These are phyloP conservation scores for Sphenopsis melanotis DNA, from an alignment of 2,797 vertebrate species.

Conservation along the genomic window DNA sequence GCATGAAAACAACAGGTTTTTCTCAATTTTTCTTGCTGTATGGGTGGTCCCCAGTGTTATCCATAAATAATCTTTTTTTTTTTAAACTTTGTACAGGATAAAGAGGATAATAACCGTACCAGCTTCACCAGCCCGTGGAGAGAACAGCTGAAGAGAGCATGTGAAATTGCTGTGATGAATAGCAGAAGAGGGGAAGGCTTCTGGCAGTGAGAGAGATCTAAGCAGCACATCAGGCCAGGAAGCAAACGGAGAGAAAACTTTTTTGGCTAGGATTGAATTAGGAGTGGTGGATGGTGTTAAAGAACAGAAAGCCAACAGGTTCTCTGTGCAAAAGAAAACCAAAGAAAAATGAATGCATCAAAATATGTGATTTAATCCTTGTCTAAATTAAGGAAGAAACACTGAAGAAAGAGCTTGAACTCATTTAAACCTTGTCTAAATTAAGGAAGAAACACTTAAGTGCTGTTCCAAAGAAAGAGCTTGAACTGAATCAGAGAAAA, in stretches of 20 bases:
- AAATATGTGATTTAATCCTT: neutral
- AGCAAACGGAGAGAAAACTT: neutral
- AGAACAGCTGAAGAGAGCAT: constrained; percentile 65
- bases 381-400: neutral
- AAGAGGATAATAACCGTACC: constrained; percentile 37
- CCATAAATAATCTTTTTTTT: constrained; percentile 25
- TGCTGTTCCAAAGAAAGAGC: neutral
- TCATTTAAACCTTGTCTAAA: neutral
- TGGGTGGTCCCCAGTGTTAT: constrained; percentile 53
- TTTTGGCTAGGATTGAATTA: neutral
- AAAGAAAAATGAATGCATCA: neutral
- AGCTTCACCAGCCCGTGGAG: constrained; percentile 23
- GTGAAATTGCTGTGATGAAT: constrained; percentile 53
- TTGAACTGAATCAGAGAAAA: neutral
- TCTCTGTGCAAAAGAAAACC: neutral
- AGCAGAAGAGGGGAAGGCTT: constrained; percentile 6
- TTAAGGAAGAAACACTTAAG: neutral
- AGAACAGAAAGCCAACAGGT: neutral
- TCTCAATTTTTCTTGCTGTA: constrained; percentile 18
- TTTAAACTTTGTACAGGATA: neutral
- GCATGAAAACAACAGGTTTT: constrained; percentile 36
- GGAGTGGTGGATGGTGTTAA: neutral
- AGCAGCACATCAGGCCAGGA: neutral
- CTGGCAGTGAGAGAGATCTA: neutral
- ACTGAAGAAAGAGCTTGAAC: neutral